Base-by-base conservation (phyloP, 2,797 vertebrate genomes). In the Enteromius radiatus region DNA sequence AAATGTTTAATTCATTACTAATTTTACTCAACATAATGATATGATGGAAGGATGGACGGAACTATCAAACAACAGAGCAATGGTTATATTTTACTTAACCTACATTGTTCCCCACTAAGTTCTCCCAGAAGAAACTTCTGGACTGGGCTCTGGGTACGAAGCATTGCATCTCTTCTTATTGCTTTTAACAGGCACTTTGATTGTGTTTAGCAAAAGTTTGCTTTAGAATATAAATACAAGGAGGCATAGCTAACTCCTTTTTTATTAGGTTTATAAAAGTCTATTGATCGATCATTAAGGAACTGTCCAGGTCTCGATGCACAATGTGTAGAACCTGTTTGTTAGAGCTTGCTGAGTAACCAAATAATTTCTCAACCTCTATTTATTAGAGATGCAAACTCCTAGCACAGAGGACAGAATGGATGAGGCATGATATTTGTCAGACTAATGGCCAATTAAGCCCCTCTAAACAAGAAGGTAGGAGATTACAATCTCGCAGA, bases 361-460 rank as follows among this genome's bases (percentile, higher is more conserved):
- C 76, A 76, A 56, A 87, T 68, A 84, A 47, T 88, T 92, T 91
- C 90, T 86, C 87, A 87, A 91, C 87, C 92, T 91, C 91, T 92
- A 91, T 94, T 94, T 94, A 92, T 94, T 92, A 92, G 91, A 89
- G 91, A 94, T 94, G 93, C 93, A 95, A 94, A 94, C 91, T 89
- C 91, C 90, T 93, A 92, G 92, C 91, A 91, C 89, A 89, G 86
- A 92, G 90, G 90, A 91, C 86, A 86, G 90, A 87, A 88, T 90
- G 78, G 85, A 91, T 90, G 88, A 83, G 82, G 87, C 84, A 85
- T 87, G 85, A 92, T 91, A 92, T 94, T 93, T 92, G 92, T 93
- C 91, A 93, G 91, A 89, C 93, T 94, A 95, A 95, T 93, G 92
- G 92, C 92, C 92, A 94, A 94, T 94, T 95, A 95, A 93, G 92